Conservation (phyloP, 2,888 invertebrate genomes). For the Sphinx pinastri region DNA sequence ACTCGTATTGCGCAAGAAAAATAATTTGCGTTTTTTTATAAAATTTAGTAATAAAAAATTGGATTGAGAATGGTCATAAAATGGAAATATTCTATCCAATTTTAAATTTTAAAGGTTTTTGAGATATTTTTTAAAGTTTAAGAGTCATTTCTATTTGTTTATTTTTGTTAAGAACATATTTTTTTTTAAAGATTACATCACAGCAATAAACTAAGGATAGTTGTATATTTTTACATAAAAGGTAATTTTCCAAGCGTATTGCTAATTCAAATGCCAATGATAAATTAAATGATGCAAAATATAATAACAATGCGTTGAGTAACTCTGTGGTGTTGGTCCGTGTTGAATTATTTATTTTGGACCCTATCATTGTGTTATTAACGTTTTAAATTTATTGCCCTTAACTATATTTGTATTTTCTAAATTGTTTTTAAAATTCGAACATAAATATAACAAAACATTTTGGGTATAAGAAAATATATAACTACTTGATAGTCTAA, state of each 20-base stretch:
- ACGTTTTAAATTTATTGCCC: background rate
- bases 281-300: constrained; percentile 3
- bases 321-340: background rate
- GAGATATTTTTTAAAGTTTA: too few species aligned
- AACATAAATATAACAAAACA: too few species aligned
- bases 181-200: background rate
- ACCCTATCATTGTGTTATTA: background rate
- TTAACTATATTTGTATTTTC: too few species aligned
- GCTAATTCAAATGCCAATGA: background rate
- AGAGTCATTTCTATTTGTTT: too few species aligned
- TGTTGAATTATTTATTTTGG: background rate
- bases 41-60: background rate
- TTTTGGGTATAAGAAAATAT: too few species aligned
- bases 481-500: too few species aligned
- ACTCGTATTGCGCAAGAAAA: background rate
- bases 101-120: too few species aligned
- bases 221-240: background rate
- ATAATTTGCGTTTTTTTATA: background rate
- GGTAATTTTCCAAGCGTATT: background rate
- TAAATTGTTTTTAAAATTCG: too few species aligned
- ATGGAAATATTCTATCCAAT: background rate
- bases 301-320: background rate
- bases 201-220: background rate
- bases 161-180: too few species aligned
- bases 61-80: background rate